Evolutionary conservation across 2,797 vertebrate species (phyloP).

Genomic region (Muscicapa comitata): DNA sequence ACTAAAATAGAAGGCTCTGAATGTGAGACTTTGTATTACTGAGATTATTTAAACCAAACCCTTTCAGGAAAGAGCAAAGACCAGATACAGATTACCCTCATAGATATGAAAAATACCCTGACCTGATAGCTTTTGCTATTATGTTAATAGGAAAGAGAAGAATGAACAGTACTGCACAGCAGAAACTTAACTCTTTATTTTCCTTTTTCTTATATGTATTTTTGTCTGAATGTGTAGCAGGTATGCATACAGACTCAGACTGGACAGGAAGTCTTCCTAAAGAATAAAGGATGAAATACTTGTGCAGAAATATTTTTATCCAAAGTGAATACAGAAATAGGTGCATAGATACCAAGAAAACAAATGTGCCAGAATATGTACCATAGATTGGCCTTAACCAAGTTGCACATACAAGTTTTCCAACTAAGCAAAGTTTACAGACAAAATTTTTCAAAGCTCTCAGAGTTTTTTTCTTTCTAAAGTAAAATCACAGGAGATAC

Average conservation of each 20-base stretch:
- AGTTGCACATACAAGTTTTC: background rate
- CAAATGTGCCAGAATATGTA: background rate
- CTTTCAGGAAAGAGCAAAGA: conserved; percentile 4
- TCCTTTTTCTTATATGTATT: background rate
- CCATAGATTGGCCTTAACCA: background rate
- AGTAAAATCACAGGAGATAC: background rate
- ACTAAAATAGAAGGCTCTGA: conserved; percentile 33
- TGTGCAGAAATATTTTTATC: background rate
- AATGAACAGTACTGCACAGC: background rate
- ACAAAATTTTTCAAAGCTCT: background rate
- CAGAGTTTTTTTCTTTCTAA: background rate
- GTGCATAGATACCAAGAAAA: background rate
- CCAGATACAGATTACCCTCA: background rate
- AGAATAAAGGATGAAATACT: background rate
- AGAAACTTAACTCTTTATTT: background rate
- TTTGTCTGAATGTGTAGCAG: background rate
- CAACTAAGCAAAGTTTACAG: background rate
- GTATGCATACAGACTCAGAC: background rate
- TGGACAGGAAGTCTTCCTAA: background rate
- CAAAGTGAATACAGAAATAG: background rate
- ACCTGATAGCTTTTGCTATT: background rate
- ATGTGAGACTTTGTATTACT: background rate
- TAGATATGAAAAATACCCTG: background rate
- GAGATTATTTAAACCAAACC: conserved; percentile 5
- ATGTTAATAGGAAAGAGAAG: background rate